phyloP scores from a whole-genome alignment of 2,113 vertebrate genomes.

The Oryzias woworae region DNA sequence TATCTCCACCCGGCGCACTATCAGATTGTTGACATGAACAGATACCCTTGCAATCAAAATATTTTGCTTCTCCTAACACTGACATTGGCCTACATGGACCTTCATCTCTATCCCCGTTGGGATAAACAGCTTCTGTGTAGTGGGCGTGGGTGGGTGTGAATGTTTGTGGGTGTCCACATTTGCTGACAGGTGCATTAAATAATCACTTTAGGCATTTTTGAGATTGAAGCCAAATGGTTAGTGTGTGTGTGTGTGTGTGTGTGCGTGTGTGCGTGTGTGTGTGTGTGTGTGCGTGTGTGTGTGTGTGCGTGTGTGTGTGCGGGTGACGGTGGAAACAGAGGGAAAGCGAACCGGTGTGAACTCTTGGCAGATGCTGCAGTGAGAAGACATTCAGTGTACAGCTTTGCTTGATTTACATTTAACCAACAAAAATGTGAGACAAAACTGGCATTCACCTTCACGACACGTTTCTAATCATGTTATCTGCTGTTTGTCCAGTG shows the following conservation, averaged over 20 bases:
- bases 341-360: slow-evolving; percentile 20
- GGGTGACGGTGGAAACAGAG: background rate
- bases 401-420: background rate
- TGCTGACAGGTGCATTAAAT: slow-evolving; percentile 68
- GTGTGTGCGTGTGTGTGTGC: background rate
- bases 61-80: slow-evolving; percentile 87
- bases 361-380: slow-evolving; percentile 2
- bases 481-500: slow-evolving; percentile 7
- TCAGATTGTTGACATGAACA: slow-evolving; percentile 87
- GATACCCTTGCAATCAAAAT: slow-evolving; percentile 88
- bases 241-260: slow-evolving; percentile 3
- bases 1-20: slow-evolving; percentile 74
- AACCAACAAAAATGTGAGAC: background rate
- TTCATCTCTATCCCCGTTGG: slow-evolving; percentile 77
- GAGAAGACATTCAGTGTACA: background rate
- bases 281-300: slow-evolving; percentile 3
- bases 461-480: background rate
- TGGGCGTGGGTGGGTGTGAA: slow-evolving; percentile 30
- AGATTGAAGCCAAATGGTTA: slow-evolving; percentile 10
- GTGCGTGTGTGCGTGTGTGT: slow-evolving; percentile 5
- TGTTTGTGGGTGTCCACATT: slow-evolving; percentile 44
- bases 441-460: background rate
- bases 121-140: slow-evolving; percentile 86
- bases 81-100: slow-evolving; percentile 80
- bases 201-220: slow-evolving; percentile 27